Base-by-base conservation (phyloP, 2,797 vertebrate species). In the Zalophus californianus region DNA sequence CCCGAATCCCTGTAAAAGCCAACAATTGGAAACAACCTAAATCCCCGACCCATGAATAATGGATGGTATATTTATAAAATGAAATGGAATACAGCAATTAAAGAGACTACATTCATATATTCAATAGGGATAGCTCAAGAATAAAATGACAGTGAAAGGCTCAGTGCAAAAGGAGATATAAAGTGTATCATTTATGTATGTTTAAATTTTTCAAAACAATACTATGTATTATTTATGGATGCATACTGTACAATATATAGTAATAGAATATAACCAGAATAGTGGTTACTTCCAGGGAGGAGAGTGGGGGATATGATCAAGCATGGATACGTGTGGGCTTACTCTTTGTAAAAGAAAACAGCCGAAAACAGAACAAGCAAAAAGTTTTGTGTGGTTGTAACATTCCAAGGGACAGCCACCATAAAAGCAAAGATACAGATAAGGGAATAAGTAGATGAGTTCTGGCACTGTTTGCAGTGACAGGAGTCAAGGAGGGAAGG, bases 331-430 rank as follows among this genome's bases (percentile, higher is more conserved):
- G 54, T 88, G 52, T n/a, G 75, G 48, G 18, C 62, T 90, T 92
- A 50, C n/a, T 48, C 15, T 88, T 35, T 70, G 18, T 77, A 86
- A 94, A 62, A 94, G 66, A 96, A 88, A 93, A 48, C 2, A 86
- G n/a, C 38, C 64, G 41, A 92, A 87, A 85, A 84, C 58, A 66
- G 20, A 12, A 23, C 38, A 27, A n/a, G 6, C 60, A 50, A 23
- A 35, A 32, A 32, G 56, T 64, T 50, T 50, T 56, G 64, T 54
- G 27, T n/a, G 93, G 41, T 29, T 8, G 2, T 35, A 29, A 29
- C n/a, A 52, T 52, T 44, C 75, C 60, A 70, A 14, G 6, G 5
- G 23, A 64, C 21, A 77, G 70, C 15, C 87, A 38, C 38, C 44
- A 27, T 50, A 25, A 92, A 85, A 54, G 44, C 16, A 86, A 80